A percentile compares a stretch with the other conserved stretches of the same genome.
These are phyloP conservation scores for Grallaria varia DNA, from an alignment of 2,113 vertebrate species.

Conservation along the genomic window DNA sequence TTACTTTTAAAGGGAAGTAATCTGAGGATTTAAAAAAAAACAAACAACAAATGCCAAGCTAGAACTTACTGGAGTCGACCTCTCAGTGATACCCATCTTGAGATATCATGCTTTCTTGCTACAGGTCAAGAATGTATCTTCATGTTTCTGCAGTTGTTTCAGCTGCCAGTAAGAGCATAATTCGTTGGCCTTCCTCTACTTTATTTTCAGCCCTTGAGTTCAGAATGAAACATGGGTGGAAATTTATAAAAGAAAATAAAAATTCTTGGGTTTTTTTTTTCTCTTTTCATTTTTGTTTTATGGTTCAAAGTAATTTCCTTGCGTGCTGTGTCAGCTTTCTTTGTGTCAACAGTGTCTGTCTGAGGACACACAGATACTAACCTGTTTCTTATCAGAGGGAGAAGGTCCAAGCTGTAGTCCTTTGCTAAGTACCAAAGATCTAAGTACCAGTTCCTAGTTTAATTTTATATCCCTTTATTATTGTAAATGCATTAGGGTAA, in stretches of 20 bases:
- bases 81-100: background rate
- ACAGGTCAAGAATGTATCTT: background rate
- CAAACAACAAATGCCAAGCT: accelerated
- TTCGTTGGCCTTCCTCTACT: background rate
- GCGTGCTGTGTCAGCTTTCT: background rate
- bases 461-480: background rate
- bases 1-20: background rate
- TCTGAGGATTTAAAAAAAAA: background rate
- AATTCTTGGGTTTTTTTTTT: background rate
- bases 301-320: background rate
- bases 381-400: background rate
- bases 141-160: background rate
- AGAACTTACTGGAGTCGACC: background rate
- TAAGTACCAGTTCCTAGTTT: background rate
- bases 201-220: background rate
- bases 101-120: background rate
- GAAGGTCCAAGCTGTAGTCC: background rate
- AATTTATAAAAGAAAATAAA: background rate
- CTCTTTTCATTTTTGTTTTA: background rate
- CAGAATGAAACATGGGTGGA: background rate
- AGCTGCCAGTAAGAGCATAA: background rate
- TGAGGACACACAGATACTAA: background rate
- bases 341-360: background rate
- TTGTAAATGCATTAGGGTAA: background rate
- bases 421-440: background rate